Conservation (phyloP, 2,888 invertebrate species). For the Clunio marinus region DNA sequence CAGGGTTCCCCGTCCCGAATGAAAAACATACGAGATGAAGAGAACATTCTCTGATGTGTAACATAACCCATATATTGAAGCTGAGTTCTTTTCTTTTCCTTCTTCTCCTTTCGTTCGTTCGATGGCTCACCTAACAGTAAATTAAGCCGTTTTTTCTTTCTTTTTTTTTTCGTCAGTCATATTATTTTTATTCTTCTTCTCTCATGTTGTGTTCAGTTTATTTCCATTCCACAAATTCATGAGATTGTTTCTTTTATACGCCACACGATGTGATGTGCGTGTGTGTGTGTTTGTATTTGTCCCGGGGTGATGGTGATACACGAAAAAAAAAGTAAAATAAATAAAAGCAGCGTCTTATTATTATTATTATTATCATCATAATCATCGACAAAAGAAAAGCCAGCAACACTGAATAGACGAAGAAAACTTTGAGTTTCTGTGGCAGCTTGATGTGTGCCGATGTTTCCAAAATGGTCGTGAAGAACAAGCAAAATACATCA, state of each 20-base stretch:
- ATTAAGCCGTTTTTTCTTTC: constrained; percentile 24
- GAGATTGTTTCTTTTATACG: constrained; percentile 15
- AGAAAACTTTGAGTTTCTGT: background rate
- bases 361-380: background rate
- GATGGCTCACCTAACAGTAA: constrained; percentile 27
- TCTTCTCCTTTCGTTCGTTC: background rate
- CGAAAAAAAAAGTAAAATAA: background rate
- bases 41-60: background rate
- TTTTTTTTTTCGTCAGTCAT: constrained; percentile 27
- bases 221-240: constrained; percentile 36
- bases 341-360: constrained; percentile 6
- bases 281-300: background rate
- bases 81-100: background rate
- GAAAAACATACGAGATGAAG: background rate
- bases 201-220: constrained; percentile 1
- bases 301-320: background rate
- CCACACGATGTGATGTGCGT: background rate
- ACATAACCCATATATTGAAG: constrained; percentile 1
- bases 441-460: background rate
- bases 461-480: constrained; percentile 17
- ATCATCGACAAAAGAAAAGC: constrained; percentile 27
- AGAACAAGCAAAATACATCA: background rate
- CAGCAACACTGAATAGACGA: no score
- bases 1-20: no score
- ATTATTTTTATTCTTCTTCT: constrained; percentile 31